A percentile compares a stretch with the other conserved stretches of the same genome.
Conservation (phyloP, 2,888 invertebrate species). For the Caenorhabditis imperialis region DNA sequence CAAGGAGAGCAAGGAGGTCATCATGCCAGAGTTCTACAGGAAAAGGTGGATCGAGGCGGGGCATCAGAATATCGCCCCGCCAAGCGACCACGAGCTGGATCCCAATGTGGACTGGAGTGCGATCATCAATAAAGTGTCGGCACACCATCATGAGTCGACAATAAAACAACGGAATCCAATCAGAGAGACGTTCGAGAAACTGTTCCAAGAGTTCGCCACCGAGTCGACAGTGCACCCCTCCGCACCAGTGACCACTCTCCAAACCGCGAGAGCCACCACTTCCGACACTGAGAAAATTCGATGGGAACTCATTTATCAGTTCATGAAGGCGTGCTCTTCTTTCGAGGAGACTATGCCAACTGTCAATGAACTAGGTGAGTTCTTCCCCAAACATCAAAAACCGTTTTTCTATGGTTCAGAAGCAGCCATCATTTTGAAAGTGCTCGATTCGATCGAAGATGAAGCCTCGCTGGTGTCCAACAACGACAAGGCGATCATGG, state of each 20-base stretch:
- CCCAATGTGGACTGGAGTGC: slow-evolving; percentile 28
- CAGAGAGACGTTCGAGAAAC: slow-evolving; percentile 18
- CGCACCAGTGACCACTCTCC: slow-evolving; percentile 10
- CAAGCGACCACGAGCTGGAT: slow-evolving; percentile 7
- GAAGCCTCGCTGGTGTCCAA: slow-evolving; percentile 45
- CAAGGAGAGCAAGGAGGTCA: slow-evolving; percentile 33
- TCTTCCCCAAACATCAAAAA: neutral
- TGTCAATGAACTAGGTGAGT: slow-evolving; percentile 47
- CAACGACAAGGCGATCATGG: slow-evolving; percentile 29
- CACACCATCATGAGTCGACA: slow-evolving; percentile 25
- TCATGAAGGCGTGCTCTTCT: slow-evolving; percentile 23
- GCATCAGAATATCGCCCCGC: slow-evolving; percentile 30
- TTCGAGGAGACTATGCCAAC: slow-evolving; percentile 33
- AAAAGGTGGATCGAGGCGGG: slow-evolving; percentile 40
- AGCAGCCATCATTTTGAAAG: slow-evolving; percentile 43
- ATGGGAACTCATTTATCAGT: slow-evolving; percentile 40
- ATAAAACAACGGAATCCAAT: slow-evolving; percentile 16
- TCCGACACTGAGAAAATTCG: slow-evolving; percentile 18
- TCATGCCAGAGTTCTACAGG: slow-evolving; percentile 20
- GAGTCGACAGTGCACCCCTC: neutral
- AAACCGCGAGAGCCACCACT: slow-evolving; percentile 6
- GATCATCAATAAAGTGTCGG: slow-evolving; percentile 8
- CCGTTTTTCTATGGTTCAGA: slow-evolving; percentile 39
- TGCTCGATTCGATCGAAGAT: slow-evolving; percentile 51
- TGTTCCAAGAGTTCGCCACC: slow-evolving; percentile 3